Base-by-base conservation (phyloP, 2,888 invertebrate genomes). In the Ypsolopha scabrella region DNA sequence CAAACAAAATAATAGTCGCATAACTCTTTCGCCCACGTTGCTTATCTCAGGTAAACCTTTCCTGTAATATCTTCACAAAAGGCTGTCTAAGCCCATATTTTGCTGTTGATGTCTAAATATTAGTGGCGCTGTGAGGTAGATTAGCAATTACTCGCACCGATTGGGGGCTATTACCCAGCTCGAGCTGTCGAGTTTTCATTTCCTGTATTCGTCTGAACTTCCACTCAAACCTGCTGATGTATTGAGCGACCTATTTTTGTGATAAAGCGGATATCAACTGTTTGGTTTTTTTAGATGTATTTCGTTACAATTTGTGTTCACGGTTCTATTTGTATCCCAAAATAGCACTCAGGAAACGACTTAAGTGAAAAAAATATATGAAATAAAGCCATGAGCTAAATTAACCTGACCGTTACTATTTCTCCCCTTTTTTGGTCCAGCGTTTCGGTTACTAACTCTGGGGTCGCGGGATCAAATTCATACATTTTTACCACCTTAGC, bases 81-180 rank as follows among this genome's bases (percentile, higher is more conserved):
- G 33, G 48, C 43, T 37, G 38, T n/a, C 13, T 34, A 9, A n/a
- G 9, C n/a, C 3, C 24, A 6, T 33, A 24, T 45, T 9, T 45
- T n/a, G 4, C n/a, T 6, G 33, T 24, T 45, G 9, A 33, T 45
- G 51, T 44, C 33, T 10, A 51, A 51, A 33, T 37, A 44, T 36
- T 36, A 52, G 2, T 38, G 36, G 64, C 65, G 57, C 63, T 59
- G 55, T 60, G 60, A 64, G 61, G 60, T 62, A 70, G 72, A 77
- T 80, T 72, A 73, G 67, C 75, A 75, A 79, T 80, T 74, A 74
- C 70, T 65, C 67, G 62, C 65, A 70, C 64, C 71, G 73, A 75
- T 72, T 74, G 74, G 70, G 59, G 67, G 70, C 70, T 72, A 75
- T 75, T 75, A 74, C 67, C 67, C 62, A 63, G 59, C 65, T 64